Evolutionary conservation across 2,113 vertebrate species (phyloP).

Genomic region (Meriones unguiculatus): DNA sequence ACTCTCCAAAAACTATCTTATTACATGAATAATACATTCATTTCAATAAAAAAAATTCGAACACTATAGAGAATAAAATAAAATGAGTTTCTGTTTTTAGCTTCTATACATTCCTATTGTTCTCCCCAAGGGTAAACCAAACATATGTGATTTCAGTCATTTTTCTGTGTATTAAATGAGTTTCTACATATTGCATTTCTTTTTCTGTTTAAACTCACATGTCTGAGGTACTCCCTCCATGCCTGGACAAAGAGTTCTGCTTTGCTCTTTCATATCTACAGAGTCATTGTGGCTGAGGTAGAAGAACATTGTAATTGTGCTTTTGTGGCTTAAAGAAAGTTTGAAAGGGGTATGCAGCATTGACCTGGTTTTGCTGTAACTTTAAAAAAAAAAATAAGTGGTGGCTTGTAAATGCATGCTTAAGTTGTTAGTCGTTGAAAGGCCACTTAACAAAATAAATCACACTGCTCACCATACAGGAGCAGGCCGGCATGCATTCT

Average conservation of each 20-base stretch:
- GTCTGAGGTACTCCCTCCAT: neutral
- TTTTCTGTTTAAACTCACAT: neutral
- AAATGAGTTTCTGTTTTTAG: neutral
- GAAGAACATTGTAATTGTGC: neutral
- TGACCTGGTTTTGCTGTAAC: neutral
- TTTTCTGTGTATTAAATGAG: neutral
- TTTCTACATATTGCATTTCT: neutral
- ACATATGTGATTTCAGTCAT: neutral
- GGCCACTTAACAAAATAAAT: neutral
- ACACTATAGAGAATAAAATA: neutral
- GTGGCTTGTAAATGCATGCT: neutral
- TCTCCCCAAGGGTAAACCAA: neutral
- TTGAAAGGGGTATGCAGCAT: neutral
- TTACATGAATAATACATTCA: conserved; percentile 45
- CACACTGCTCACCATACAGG: neutral
- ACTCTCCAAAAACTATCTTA: conserved; percentile 13
- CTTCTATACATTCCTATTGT: neutral
- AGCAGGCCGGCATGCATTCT: neutral
- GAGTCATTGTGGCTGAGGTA: neutral
- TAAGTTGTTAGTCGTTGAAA: neutral
- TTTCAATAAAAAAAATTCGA: conserved; percentile 14
- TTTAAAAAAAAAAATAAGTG: neutral
- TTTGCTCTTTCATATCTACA: neutral
- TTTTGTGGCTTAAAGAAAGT: conserved; percentile 12
- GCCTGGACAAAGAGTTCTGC: neutral